Conservation (phyloP, 2,888 invertebrate genomes). For the Zeuzera pyrina region DNA sequence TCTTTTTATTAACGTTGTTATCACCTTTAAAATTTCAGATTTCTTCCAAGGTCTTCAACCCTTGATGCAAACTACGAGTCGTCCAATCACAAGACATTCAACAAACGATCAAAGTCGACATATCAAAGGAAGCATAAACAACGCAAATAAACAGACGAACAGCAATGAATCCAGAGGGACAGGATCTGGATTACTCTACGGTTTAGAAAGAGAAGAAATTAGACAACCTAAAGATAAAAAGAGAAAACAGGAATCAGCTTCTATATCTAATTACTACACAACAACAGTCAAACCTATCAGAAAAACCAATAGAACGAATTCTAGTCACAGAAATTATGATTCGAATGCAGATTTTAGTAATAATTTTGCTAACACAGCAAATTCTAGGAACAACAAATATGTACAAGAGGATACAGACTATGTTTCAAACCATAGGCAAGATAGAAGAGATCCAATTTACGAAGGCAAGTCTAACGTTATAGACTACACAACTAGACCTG, state of each 20-base stretch:
- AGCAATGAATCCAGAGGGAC: too few species aligned
- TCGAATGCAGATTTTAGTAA: constrained; percentile 8
- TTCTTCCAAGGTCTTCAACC: constrained; percentile 40
- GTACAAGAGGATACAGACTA: neutral
- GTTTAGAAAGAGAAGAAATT: constrained; percentile 11
- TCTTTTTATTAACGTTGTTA: too few species aligned
- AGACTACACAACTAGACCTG: too few species aligned
- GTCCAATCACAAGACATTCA: constrained; percentile 8
- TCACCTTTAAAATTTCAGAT: too few species aligned
- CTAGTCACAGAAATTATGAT: constrained; percentile 7
- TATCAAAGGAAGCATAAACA: too few species aligned
- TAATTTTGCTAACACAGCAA: constrained; percentile 5
- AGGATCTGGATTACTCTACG: constrained; percentile 15
- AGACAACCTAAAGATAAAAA: too few species aligned
- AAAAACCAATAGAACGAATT: constrained; percentile 17
- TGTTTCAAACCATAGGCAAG: too few species aligned
- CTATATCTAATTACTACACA: constrained; percentile 8
- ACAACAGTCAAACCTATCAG: constrained; percentile 12
- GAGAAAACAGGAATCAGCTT: too few species aligned
- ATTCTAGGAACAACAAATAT: constrained; percentile 9
- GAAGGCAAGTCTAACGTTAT: too few species aligned
- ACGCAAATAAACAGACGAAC: too few species aligned
- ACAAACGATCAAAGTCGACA: too few species aligned
- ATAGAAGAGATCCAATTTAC: too few species aligned
- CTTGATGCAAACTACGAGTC: constrained; percentile 20